Evolutionary conservation across 2,888 invertebrate species (phyloP), one percentile per base, ranked within the genome.

Genomic region (Smittia aterrima): DNA sequence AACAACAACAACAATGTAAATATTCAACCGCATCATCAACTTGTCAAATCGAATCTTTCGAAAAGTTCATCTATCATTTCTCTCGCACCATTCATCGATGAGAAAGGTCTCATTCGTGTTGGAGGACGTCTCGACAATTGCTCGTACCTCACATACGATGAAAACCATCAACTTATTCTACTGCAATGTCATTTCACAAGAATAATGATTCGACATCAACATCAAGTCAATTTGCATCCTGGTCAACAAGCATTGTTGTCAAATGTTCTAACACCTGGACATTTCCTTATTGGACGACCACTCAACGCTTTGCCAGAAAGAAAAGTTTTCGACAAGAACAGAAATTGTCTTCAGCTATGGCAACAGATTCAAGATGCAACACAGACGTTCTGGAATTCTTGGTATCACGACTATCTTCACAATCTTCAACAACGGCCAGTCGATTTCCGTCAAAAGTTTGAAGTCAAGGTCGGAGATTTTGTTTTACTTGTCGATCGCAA

Each of bases 351-450:
- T 0, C 68, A 75, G 3, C 32, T 3, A 3, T 32, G 32, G 32
- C 32, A 32, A 32, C 4, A 6, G 32, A 3, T 32, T 9, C 32
- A 32, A n/a, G n/a, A n/a, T n/a, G n/a, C n/a, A n/a, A n/a, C 78
- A 80, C 78, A 79, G 62, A 75, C 76, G 9, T 79, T 77, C 32
- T 80, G 76, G 80, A 76, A 76, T 40, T 75, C 76, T 4, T 79
- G 78, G 78, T 70, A 75, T 38, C 68, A 74, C 68, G 79, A 79
- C 38, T 79, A 79, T 75, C 67, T 79, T 0, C 66, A 68, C 18
- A 66, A 75, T 6, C 76, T 80, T 11, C 79, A 78, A 70, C 66
- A 77, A 20, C 54, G 79, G 11, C 58, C 75, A 1, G 79, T 80
- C 1, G 11, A 58, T 1, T 58, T 58, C 22, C 58, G 18, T 7